Conservation (phyloP, 2,797 vertebrate species). For the Bradypodion pumilum region DNA sequence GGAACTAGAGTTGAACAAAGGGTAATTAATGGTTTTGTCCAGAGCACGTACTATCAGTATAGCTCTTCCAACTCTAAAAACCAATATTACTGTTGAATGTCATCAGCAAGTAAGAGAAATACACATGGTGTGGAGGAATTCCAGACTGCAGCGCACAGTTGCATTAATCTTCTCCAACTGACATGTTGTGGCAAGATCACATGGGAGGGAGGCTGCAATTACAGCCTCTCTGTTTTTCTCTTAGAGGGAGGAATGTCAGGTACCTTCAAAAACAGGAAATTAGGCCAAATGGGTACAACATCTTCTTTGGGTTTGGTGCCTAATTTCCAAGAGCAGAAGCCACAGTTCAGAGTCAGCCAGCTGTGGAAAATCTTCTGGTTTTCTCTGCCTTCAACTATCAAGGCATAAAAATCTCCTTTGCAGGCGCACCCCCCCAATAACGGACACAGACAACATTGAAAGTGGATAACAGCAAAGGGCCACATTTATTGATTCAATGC, state of each 20-base stretch:
- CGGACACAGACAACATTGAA: no score
- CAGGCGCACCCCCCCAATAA: no score
- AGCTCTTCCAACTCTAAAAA: constrained; percentile 20
- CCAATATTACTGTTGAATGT: neutral
- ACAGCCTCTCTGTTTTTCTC: neutral
- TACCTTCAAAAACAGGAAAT: neutral
- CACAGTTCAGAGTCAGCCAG: neutral
- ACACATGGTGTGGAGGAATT: neutral
- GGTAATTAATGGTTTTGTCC: neutral
- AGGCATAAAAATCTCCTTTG: neutral
- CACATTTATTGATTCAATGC: no score
- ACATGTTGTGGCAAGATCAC: constrained; percentile 21
- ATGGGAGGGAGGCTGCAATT: constrained; percentile 21
- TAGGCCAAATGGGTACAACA: neutral
- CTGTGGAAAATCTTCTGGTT: constrained; percentile 4
- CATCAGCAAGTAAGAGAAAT: neutral
- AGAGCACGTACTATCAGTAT: neutral
- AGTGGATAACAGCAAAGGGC: no score
- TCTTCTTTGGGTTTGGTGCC: neutral
- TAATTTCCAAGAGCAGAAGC: neutral
- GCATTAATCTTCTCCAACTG: constrained; percentile 18
- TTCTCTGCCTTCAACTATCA: neutral
- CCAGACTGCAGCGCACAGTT: neutral
- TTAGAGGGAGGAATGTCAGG: constrained; percentile 2
- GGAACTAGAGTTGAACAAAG: no score